Evolutionary conservation across 1,140 invertebrate species (phyloP), one percentile per base, ranked within the genome.

Genomic region (Ladona fulva): DNA sequence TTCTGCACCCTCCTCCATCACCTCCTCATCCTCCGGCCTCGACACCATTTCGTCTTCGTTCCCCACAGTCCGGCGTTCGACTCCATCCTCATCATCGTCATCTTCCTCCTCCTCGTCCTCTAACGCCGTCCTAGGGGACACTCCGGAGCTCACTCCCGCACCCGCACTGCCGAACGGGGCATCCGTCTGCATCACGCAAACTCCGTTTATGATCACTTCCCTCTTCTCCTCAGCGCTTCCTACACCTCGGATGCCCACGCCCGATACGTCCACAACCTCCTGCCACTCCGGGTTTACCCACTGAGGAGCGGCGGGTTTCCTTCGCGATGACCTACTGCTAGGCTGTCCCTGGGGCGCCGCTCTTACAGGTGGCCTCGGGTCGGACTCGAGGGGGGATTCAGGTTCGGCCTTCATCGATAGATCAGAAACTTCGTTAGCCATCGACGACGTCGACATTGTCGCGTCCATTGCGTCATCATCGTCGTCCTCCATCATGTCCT

Each of bases 231-330:
- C 59, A 83, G 86, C 80, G 80, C 84, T 81, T 79, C 85, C 82
- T 22, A 96, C 94, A 5, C 95, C 94, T 81, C 96, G 96, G 80
- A 96, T 96, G 79, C 96, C 95, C 0, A 95, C 92, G 84, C 95
- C 94, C 89, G 88, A 79, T 79, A 88, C 86, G 76, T 90, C 90
- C 77, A 87, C 85, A 0, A 79, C 78, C 77, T 87, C 85, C 83
- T 95, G 93, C 90, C 94, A 94, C 76, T 96, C 95, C 1, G 95
- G 96, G 84, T 97, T 97, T 0, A 98, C 95, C 95, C 97, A 97
- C 86, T 98, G 96, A 0, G 97, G 97, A 37, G 95, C 95, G 0
- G 95, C 95, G 0, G 96, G 94, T 86, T 98, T 99, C 78, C 97
- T 88, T 78, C 96, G 85, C 74, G 91, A 90, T 79, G 87, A 85